Evolutionary conservation across 2,888 invertebrate genomes (phyloP).

Genomic region (Troilus luridus): DNA sequence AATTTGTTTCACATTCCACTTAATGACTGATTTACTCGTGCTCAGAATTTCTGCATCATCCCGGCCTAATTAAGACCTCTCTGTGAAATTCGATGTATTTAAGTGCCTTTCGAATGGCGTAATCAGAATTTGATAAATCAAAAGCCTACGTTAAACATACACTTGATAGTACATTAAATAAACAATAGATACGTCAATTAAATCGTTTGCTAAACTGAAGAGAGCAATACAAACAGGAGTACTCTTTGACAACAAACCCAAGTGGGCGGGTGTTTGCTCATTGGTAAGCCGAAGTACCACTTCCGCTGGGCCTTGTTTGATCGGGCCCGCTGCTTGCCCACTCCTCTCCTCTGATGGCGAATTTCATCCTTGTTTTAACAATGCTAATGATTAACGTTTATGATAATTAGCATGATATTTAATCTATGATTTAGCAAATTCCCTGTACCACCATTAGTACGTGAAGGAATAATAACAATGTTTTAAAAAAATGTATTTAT

Average conservation of each 20-base stretch:
- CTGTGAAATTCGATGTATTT: not conserved
- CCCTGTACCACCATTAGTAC: too few species aligned
- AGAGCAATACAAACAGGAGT: not conserved
- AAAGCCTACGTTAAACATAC: not conserved
- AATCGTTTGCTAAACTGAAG: not conserved
- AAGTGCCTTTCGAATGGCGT: not conserved
- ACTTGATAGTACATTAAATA: not conserved
- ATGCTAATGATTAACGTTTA: not conserved
- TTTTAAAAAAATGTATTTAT: too few species aligned
- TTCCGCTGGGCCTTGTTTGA: slow-evolving; percentile 14
- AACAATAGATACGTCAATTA: not conserved
- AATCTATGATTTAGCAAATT: too few species aligned
- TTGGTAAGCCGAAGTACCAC: slow-evolving; percentile 22
- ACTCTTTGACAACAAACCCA: slow-evolving; percentile 38
- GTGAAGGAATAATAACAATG: too few species aligned
- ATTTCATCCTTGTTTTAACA: not conserved
- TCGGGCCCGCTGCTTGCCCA: not conserved
- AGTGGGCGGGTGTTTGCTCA: slow-evolving; percentile 10
- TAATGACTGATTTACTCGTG: not conserved
- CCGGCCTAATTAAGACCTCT: not conserved
- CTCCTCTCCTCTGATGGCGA: not conserved
- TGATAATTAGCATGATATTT: too few species aligned
- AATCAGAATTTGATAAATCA: not conserved
- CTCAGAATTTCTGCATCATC: too few species aligned
- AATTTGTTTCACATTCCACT: not conserved